Base-by-base conservation (phyloP, 2,888 invertebrate species). In the Tipula lateralis region DNA sequence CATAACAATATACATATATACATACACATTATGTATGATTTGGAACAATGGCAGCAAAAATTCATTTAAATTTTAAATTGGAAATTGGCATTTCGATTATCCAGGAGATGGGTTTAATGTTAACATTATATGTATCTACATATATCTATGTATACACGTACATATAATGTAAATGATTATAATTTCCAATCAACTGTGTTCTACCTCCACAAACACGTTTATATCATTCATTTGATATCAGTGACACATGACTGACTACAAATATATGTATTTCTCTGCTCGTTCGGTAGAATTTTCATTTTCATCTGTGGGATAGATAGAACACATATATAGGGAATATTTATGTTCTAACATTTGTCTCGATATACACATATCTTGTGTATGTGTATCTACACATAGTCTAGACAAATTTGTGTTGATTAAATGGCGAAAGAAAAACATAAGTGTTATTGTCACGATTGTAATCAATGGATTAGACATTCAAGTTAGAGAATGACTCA, bases 191-290 rank as follows among this genome's bases (percentile, higher is more conserved):
- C 66, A 66, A 66, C 66, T 7, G 12, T 66, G 66, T 66, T 66
- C 66, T 66, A 66, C 66, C 66, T 66, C 66, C 66, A 66, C 66
- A 66, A 66, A 66, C 66, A 66, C 66, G 66, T 66, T 66, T 66
- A 24, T 66, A 66, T 66, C 66, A 66, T 66, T 24, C 66, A 66
- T 66, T 66, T 12, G 24, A 66, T 66, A 66, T 66, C 66, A 66
- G 66, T 66, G 66, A 66, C 66, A 66, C 66, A 66, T 66, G 66
- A 66, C 24, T 66, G 12, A 24, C 19, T n/a, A n/a, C n/a, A n/a
- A n/a, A n/a, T n/a, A n/a, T n/a, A n/a, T n/a, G n/a, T 24, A 12
- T 66, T 66, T 19, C 12, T 19, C 7, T 12, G 2, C 16, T 66
- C 24, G 7, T 66, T 66, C n/a, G 1, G 66, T 66, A 24, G 3